phyloP scores from a whole-genome alignment of 2,888 invertebrate species.

The Listrodromus nycthemerus region DNA sequence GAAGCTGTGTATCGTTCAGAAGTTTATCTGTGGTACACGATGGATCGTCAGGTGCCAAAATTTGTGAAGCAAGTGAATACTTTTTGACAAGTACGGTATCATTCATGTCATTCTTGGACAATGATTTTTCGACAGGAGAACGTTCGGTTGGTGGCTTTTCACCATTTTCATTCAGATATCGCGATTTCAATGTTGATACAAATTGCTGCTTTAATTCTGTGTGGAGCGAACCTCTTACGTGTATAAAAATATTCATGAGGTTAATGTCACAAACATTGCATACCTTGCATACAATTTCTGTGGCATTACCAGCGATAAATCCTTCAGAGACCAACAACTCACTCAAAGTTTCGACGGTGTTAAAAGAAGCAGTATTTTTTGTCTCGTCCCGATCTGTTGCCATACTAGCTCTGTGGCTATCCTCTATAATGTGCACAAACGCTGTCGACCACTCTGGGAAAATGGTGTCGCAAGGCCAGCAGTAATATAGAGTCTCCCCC shows the following conservation, averaged over 20 bases:
- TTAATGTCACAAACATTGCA: not conserved
- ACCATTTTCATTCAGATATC: not conserved
- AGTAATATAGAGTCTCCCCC: conserved; percentile 35
- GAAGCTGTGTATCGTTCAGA: not conserved
- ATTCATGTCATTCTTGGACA: not conserved
- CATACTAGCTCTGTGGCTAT: not conserved
- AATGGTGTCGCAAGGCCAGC: conserved; percentile 14
- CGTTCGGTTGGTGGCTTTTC: not conserved
- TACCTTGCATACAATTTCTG: not conserved
- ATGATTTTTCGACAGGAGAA: not conserved
- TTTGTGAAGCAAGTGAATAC: not conserved
- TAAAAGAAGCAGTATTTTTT: not conserved
- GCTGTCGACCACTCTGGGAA: conserved; percentile 47
- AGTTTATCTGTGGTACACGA: not conserved
- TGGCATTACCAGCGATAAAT: not conserved
- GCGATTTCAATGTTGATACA: not conserved
- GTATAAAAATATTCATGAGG: not conserved
- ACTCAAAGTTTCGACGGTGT: not conserved
- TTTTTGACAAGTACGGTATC: not conserved
- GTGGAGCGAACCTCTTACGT: not conserved
- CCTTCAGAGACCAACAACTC: conserved; percentile 29
- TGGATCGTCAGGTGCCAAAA: not conserved
- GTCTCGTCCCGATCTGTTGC: not conserved
- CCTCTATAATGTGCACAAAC: not conserved
- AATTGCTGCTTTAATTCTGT: not conserved